Percentiles rank a stretch among this genome's conserved stretches.
These are phyloP conservation scores for Antheraea pernyi DNA, from an alignment of 1,140 invertebrate genomes.

Conservation along the genomic window DNA sequence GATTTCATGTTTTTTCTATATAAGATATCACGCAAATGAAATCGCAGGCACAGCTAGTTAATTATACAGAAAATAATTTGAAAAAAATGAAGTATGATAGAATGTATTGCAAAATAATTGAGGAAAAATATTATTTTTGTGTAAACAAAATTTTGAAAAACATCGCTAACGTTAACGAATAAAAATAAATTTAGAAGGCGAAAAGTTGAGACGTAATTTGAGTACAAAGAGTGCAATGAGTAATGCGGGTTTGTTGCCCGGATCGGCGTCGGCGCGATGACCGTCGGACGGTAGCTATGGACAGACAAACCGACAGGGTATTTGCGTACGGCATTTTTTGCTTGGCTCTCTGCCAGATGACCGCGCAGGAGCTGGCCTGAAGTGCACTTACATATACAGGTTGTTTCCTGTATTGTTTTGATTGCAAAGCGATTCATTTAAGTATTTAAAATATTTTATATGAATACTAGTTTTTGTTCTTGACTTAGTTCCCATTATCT, in stretches of 20 bases:
- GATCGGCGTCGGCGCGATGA: conserved; percentile 22
- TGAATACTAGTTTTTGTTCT: too few relatives aligned
- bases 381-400: conserved; percentile 26
- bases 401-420: conserved; percentile 10
- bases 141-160: neutral
- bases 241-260: conserved; percentile 43
- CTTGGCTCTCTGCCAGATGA: conserved; percentile 47
- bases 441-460: too few relatives aligned
- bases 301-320: conserved; percentile 28
- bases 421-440: neutral
- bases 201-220: neutral
- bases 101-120: too few relatives aligned
- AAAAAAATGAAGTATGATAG: too few relatives aligned
- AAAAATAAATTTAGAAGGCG: neutral
- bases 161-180: neutral
- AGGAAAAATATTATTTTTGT: neutral
- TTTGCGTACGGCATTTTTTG: conserved; percentile 42
- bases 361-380: conserved; percentile 25
- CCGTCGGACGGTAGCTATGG: conserved; percentile 32
- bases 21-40: too few relatives aligned
- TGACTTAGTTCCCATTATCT: too few relatives aligned
- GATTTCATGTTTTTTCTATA: too few relatives aligned
- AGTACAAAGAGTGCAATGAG: conserved; percentile 24
- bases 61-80: too few relatives aligned
- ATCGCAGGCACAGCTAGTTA: too few relatives aligned